Percentiles rank a stretch among this genome's conserved stretches.
Evolutionary conservation across 1,140 invertebrate species (phyloP).

Genomic region (Zaprionus ornatus): DNA sequence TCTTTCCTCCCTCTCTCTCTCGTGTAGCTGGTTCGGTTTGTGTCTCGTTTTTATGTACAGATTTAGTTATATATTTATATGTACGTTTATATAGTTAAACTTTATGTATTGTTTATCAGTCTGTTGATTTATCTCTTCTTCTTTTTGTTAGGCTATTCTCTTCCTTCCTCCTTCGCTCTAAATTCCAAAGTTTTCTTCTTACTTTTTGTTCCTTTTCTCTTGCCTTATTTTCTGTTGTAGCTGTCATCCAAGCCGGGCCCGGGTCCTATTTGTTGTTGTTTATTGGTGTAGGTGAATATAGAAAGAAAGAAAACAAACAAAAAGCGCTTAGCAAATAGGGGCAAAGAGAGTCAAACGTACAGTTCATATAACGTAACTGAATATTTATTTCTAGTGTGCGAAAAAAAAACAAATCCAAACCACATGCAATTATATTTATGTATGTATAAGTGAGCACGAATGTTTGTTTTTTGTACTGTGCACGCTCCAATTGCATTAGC

Average conservation of each 20-base stretch:
- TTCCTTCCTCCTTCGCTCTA: constrained; percentile 70
- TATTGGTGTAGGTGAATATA: constrained; percentile 12
- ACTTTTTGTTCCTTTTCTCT: constrained; percentile 35
- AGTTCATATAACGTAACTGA: neutral
- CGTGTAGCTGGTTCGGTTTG: constrained; percentile 49
- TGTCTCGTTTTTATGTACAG: constrained; percentile 72
- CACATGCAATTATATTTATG: neutral
- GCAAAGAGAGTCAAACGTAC: neutral
- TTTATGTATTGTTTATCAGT: constrained; percentile 83
- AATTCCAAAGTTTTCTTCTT: constrained; percentile 65
- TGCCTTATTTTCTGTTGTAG: constrained; percentile 30
- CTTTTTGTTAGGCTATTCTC: constrained; percentile 61
- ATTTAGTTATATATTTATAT: constrained; percentile 66
- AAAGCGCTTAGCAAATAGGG: constrained; percentile 30
- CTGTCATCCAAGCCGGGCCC: constrained; percentile 60
- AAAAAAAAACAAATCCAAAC: neutral
- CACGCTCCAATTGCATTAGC: constrained; percentile 52
- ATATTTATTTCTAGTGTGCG: neutral
- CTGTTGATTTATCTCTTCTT: constrained; percentile 81
- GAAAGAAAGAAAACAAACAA: constrained; percentile 40
- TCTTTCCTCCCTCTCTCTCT: constrained; percentile 14
- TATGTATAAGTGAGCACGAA: neutral
- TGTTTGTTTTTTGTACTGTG: constrained; percentile 6
- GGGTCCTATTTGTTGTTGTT: constrained; percentile 57
- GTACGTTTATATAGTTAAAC: constrained; percentile 65